phyloP scores from a whole-genome alignment of 1,140 invertebrate species.

The Cataglyphis hispanica region DNA sequence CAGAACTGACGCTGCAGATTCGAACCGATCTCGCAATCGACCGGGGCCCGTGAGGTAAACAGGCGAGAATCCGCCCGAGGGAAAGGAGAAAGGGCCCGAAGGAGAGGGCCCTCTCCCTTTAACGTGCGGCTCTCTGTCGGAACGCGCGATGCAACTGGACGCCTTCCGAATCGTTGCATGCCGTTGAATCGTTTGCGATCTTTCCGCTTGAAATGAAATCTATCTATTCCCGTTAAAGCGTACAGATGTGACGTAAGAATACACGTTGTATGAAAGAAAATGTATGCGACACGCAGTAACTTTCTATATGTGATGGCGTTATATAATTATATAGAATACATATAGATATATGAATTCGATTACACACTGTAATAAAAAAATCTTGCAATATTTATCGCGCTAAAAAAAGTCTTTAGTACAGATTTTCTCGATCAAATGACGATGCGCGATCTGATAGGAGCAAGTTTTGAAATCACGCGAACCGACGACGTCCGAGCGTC shows the following conservation, averaged over 20 bases:
- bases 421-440: neutral
- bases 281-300: neutral
- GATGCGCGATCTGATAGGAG: neutral
- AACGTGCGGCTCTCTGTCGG: conserved; percentile 27
- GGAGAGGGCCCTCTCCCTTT: conserved; percentile 15
- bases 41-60: conserved; percentile 61
- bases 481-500: conserved; percentile 16
- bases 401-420: neutral
- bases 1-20: conserved; percentile 85
- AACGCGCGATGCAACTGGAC: conserved; percentile 22
- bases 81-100: conserved; percentile 35
- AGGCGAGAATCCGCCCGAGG: conserved; percentile 27
- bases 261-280: neutral
- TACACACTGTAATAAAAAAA: neutral
- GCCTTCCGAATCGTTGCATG: conserved; percentile 40
- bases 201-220: conserved; percentile 3
- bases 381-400: neutral
- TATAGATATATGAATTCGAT: neutral
- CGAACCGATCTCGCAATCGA: conserved; percentile 80
- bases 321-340: neutral
- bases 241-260: conserved; percentile 18
- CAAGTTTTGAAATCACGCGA: neutral
- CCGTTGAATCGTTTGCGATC: conserved; percentile 56
- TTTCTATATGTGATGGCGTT: neutral
- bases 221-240: conserved; percentile 14